A percentile compares a stretch with the other conserved stretches of the same genome.
Conservation (phyloP, 2,113 vertebrate genomes). For the Myotis davidii region DNA sequence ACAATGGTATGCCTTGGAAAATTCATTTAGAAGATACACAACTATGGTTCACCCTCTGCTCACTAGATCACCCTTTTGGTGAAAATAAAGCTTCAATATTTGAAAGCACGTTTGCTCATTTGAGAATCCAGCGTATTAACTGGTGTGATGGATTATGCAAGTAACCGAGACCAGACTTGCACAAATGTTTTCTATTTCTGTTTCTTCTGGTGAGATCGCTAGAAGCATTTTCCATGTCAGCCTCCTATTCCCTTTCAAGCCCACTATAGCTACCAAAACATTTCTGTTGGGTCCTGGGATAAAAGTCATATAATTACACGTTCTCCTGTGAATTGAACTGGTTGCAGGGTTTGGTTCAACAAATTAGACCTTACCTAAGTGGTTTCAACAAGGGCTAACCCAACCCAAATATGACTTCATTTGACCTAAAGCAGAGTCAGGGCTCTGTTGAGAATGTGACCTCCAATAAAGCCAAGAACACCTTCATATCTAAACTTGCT, state of each 20-base stretch:
- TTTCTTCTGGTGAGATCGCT: not conserved
- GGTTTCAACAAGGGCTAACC: constrained; percentile 54
- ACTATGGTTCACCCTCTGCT: not conserved
- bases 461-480: constrained; percentile 56
- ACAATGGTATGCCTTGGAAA: not conserved
- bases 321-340: constrained; percentile 35
- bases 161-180: not conserved
- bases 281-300: not conserved
- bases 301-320: constrained; percentile 48
- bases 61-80: not conserved
- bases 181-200: not conserved
- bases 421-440: constrained; percentile 57
- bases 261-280: not conserved
- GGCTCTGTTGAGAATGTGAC: constrained; percentile 48
- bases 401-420: constrained; percentile 70
- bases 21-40: not conserved
- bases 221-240: not conserved
- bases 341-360: constrained; percentile 45
- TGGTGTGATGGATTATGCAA: not conserved
- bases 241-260: not conserved
- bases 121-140: not conserved
- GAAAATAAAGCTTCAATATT: constrained; percentile 11
- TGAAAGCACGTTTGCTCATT: not conserved
- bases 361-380: constrained; percentile 53
- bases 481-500: not conserved